A percentile compares a stretch with the other conserved stretches of the same genome.
These are phyloP conservation scores for Silurus lanzhouensis DNA, from an alignment of 2,797 vertebrate species.

Conservation along the genomic window DNA sequence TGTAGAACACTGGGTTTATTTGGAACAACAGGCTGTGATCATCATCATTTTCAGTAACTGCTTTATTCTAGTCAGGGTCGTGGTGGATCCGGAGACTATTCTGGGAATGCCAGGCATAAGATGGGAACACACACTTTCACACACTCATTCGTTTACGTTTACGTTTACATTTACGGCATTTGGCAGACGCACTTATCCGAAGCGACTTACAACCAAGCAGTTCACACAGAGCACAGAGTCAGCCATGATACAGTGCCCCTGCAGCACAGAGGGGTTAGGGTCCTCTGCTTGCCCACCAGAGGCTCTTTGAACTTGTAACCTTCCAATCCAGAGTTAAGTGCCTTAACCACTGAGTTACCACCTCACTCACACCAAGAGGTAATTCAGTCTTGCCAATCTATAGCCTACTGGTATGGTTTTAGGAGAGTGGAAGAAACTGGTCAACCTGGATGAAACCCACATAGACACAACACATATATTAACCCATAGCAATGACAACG, in stretches of 20 bases:
- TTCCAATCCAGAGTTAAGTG: no score
- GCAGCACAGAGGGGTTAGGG: no score
- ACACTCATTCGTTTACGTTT: neutral
- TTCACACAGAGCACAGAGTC: no score
- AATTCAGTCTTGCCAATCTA: neutral
- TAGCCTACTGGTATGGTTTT: neutral
- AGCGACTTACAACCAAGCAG: no score
- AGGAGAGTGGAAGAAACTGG: neutral
- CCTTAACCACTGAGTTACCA: no score
- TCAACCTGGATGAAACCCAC: neutral
- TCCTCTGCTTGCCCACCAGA: no score
- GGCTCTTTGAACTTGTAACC: no score
- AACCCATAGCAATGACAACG: neutral
- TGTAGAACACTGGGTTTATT: slow-evolving; percentile 1
- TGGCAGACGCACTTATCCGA: no score
- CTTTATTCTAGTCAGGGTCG: neutral
- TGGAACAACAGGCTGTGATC: neutral
- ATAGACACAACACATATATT: neutral
- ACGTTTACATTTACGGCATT: no score
- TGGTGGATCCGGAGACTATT: neutral
- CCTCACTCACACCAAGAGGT: neutral
- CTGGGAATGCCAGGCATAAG: neutral
- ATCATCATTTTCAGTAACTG: slow-evolving; percentile 20
- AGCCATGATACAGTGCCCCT: no score
- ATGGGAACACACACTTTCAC: slow-evolving; percentile 12